phyloP scores from a whole-genome alignment of 2,797 vertebrate genomes.

The Takifugu rubripes region DNA sequence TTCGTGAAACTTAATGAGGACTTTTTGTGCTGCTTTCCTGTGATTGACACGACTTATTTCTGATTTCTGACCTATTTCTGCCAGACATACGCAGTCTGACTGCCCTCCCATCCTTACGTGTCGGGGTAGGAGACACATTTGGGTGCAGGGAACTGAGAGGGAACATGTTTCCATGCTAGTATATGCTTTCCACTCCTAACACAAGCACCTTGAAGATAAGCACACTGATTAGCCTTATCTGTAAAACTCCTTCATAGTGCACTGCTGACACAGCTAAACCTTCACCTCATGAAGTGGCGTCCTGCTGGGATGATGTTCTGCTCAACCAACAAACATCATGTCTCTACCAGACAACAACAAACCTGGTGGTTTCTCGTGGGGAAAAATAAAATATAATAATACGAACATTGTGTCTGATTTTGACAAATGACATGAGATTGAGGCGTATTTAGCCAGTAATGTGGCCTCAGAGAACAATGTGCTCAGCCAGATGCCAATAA shows the following conservation, averaged over 20 bases:
- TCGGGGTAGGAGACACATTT: constrained; percentile 41
- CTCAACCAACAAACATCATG: constrained; percentile 46
- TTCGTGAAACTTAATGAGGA: constrained; percentile 30
- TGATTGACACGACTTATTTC: constrained; percentile 29
- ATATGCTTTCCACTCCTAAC: constrained; percentile 60
- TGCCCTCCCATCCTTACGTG: constrained; percentile 28
- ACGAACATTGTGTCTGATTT: constrained; percentile 24
- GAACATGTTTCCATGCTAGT: constrained; percentile 40
- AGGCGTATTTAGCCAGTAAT: constrained; percentile 70
- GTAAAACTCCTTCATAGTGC: constrained; percentile 51
- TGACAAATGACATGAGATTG: constrained; percentile 64
- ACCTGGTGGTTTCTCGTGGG: constrained; percentile 28
- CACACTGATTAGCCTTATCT: constrained; percentile 65
- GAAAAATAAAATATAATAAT: constrained; percentile 2
- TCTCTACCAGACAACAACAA: constrained; percentile 11
- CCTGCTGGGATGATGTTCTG: constrained; percentile 44
- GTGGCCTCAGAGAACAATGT: constrained; percentile 72
- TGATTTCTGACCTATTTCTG: constrained; percentile 30
- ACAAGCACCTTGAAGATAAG: constrained; percentile 62
- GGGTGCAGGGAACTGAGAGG: constrained; percentile 26
- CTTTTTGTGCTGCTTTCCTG: constrained; percentile 27
- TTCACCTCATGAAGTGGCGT: constrained; percentile 46
- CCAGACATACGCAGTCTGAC: neutral
- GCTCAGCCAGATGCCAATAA: constrained; percentile 72
- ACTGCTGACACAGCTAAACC: constrained; percentile 68